These are phyloP conservation scores for Eueremaeus valkanovi DNA, from an alignment of 2,888 invertebrate genomes.

Conservation along the genomic window DNA sequence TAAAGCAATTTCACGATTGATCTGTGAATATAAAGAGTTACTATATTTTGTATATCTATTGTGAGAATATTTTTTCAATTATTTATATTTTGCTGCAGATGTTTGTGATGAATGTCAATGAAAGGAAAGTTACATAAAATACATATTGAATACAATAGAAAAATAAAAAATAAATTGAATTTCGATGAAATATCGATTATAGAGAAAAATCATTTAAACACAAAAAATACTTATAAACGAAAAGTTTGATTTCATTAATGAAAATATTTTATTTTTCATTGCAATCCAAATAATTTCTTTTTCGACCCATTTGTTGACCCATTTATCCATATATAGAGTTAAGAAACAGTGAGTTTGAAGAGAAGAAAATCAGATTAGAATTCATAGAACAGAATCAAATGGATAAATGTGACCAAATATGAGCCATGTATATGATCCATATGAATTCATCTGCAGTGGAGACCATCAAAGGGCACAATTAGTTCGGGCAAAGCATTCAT, in stretches of 20 bases:
- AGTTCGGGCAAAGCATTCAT: neutral
- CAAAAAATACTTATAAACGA: too few species aligned
- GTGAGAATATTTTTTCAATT: neutral
- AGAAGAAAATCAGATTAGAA: neutral
- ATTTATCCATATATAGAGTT: slow-evolving; percentile 27
- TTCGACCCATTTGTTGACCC: slow-evolving; percentile 14
- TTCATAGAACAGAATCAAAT: too few species aligned
- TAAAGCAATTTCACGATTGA: neutral
- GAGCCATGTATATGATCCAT: too few species aligned
- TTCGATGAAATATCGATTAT: neutral
- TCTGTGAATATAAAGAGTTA: neutral
- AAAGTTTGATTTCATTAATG: neutral
- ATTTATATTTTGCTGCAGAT: neutral
- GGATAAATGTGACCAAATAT: too few species aligned
- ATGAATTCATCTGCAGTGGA: too few species aligned
- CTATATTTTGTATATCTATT: neutral
- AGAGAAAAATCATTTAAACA: neutral
- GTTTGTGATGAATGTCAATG: neutral
- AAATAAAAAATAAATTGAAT: neutral
- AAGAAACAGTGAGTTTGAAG: neutral
- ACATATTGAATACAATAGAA: neutral
- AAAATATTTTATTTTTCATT: neutral
- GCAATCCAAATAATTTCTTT: neutral
- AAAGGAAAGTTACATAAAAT: neutral
- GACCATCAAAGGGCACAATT: neutral